A percentile compares a stretch with the other conserved stretches of the same genome.
These are phyloP conservation scores for Drosophila biarmipes DNA, from an alignment of 1,140 invertebrate genomes.

Conservation along the genomic window DNA sequence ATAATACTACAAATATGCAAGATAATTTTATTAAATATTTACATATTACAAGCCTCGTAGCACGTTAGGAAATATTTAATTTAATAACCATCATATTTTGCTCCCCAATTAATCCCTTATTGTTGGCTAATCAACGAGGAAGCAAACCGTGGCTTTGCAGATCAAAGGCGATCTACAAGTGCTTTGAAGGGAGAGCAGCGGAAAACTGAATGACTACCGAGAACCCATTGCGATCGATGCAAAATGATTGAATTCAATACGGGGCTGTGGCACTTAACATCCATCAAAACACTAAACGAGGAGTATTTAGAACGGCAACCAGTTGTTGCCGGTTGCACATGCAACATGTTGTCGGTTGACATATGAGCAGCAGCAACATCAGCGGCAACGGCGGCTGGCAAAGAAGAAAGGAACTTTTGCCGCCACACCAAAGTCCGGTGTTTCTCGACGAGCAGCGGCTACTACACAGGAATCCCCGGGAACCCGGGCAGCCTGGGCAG, in stretches of 20 bases:
- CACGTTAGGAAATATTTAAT: no score
- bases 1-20: no score
- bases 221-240: constrained; percentile 39
- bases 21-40: no score
- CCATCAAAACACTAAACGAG: constrained; percentile 81
- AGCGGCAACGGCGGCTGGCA: constrained; percentile 42
- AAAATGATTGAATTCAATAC: constrained; percentile 51
- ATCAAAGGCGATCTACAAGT: constrained; percentile 2
- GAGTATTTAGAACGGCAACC: constrained; percentile 77
- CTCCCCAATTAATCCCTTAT: not conserved
- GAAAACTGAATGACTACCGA: constrained; percentile 26
- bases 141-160: not conserved
- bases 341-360: constrained; percentile 66
- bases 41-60: no score
- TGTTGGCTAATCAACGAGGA: constrained; percentile 53
- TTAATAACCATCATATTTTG: no score
- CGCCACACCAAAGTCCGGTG: constrained; percentile 69
- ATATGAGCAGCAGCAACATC: constrained; percentile 67
- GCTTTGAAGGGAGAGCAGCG: not conserved
- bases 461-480: constrained; percentile 63
- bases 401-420: constrained; percentile 79
- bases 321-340: constrained; percentile 46
- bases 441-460: constrained; percentile 57
- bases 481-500: not conserved
- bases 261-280: constrained; percentile 72